These are phyloP conservation scores for Theretra japonica DNA, from an alignment of 2,888 invertebrate genomes.

Conservation along the genomic window DNA sequence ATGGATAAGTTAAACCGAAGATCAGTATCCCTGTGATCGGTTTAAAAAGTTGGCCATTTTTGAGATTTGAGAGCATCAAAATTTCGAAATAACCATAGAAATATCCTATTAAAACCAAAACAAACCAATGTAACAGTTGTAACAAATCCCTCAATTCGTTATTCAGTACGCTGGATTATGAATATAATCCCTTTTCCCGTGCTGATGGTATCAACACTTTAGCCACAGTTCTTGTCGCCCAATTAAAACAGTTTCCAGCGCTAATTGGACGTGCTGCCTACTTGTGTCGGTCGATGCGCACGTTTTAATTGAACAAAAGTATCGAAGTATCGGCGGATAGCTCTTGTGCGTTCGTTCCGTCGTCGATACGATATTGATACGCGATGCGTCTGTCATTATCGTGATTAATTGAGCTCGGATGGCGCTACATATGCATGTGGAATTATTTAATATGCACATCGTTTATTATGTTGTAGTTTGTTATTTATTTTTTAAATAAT, in stretches of 20 bases:
- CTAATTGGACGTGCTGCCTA: not conserved
- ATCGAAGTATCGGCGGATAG: not conserved
- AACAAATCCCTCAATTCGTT: too few relatives aligned
- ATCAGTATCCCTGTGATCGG: too few relatives aligned
- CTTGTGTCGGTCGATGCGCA: not conserved
- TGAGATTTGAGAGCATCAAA: too few relatives aligned
- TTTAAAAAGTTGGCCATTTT: too few relatives aligned
- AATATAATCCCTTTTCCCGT: not conserved
- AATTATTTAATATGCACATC: not conserved
- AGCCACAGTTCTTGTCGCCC: conserved; percentile 8
- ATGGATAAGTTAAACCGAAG: too few relatives aligned
- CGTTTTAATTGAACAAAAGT: conserved; percentile 23
- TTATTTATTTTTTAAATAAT: not conserved
- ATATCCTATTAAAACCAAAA: too few relatives aligned
- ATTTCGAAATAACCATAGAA: too few relatives aligned
- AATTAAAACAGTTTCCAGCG: conserved; percentile 2
- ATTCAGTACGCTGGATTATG: not conserved
- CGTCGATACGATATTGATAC: conserved; percentile 10
- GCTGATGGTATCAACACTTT: not conserved
- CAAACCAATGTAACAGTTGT: too few relatives aligned
- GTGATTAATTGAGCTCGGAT: conserved; percentile 1
- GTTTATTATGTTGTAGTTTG: not conserved
- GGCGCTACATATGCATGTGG: too few relatives aligned
- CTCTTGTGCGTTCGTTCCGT: not conserved
- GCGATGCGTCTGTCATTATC: not conserved